Evolutionary conservation across 1,140 invertebrate species (phyloP), one percentile per base, ranked within the genome.

Genomic region (Arctopsyche grandis): DNA sequence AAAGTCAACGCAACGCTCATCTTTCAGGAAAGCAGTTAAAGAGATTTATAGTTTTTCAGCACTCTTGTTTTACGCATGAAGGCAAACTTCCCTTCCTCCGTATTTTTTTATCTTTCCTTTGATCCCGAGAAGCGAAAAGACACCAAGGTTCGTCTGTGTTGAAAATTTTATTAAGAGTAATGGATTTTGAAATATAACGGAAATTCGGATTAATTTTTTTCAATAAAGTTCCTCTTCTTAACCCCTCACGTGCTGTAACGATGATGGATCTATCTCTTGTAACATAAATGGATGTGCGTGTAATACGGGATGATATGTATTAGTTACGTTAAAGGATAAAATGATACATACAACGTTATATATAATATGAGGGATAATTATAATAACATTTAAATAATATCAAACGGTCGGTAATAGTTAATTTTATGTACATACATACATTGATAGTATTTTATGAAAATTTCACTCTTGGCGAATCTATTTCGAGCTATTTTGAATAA

Each of bases 21-120:
- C 71, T 74, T 74, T 74, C 71, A 74, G 22, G 71, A 74, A 56
- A 74, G 44, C 71, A 74, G 71, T 74, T 74, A 56, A 74, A 74
- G 22, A 74, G 71, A 74, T 74, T 74, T 74, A 74, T 74, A 74
- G 71, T 74, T 74, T 74, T 74, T 74, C 71, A 74, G 44, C 44
- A 69, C 21, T 60, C 58, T 22, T 9, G 9, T 66, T 29, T 66
- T 66, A 66, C 63, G 63, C 21, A 26, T 66, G 63, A 19, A 52
- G 16, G 63, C 21, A 38, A 1, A 38, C 29, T 38, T 38, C 29
- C 29, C 29, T 38, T 38, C 29, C 29, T 38, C 29, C n/a, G n/a
- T n/a, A n/a, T n/a, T 38, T 38, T 7, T 7, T 38, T 7, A 38
- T 38, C 29, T 4, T 38, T 7, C 29, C 7, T 38, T 7, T 38